These are phyloP conservation scores for Xestia xanthographa DNA, from an alignment of 2,888 invertebrate species.

Conservation along the genomic window DNA sequence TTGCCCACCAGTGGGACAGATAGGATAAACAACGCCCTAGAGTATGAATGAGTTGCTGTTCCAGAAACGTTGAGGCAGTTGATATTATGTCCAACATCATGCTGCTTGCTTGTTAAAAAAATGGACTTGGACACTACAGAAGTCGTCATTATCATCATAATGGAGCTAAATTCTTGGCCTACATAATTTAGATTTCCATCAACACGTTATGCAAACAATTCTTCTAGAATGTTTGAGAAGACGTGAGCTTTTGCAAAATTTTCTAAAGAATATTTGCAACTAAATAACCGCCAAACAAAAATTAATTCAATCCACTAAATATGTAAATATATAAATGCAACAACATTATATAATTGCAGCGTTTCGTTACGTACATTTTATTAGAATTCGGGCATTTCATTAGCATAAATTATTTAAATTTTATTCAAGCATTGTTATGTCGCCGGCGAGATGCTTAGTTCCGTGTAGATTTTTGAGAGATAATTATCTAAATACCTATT, in stretches of 20 bases:
- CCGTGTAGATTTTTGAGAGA: conserved; percentile 61
- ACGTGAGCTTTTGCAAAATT: conserved; percentile 1
- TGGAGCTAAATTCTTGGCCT: background rate
- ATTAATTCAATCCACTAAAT: conserved; percentile 46
- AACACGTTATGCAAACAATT: background rate
- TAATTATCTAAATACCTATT: conserved; percentile 59
- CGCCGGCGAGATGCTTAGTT: conserved; percentile 44
- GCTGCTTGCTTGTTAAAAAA: background rate
- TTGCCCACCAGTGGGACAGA: no score
- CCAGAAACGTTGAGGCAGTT: background rate
- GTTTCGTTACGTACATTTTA: conserved; percentile 58
- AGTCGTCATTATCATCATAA: background rate
- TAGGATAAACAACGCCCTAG: background rate
- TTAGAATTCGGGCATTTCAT: conserved; percentile 58
- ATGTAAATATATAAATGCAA: conserved; percentile 56
- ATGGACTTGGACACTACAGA: background rate
- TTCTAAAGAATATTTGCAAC: conserved; percentile 19
- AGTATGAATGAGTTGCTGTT: background rate
- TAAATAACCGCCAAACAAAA: conserved; percentile 25
- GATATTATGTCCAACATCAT: background rate
- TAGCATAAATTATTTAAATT: conserved; percentile 59
- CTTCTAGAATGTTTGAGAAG: background rate
- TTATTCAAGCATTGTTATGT: conserved; percentile 61
- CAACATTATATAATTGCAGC: conserved; percentile 52
- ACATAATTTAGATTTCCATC: background rate